Evolutionary conservation across 2,888 invertebrate genomes (phyloP).

Genomic region (Gonocerus acuteangulatus): DNA sequence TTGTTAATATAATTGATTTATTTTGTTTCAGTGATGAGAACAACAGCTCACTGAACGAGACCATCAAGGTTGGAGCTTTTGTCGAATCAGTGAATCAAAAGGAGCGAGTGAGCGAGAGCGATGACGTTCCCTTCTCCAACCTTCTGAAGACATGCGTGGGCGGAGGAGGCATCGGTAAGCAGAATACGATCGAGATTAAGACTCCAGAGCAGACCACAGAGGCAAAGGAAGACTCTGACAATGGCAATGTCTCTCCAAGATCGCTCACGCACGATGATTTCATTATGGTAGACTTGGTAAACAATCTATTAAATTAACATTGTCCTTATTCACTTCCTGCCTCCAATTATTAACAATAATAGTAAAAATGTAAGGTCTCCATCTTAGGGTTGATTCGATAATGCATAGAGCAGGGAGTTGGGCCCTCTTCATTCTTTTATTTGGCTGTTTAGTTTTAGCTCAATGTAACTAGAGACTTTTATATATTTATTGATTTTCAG

Average conservation of each 20-base stretch:
- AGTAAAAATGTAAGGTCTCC: too few relatives aligned
- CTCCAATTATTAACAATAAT: not conserved
- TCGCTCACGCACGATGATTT: slow-evolving; percentile 55
- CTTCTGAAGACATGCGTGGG: slow-evolving; percentile 45
- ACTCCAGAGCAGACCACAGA: slow-evolving; percentile 26
- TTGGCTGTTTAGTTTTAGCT: too few relatives aligned
- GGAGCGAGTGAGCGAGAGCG: slow-evolving; percentile 35
- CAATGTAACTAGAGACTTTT: too few relatives aligned
- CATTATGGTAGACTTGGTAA: slow-evolving; percentile 65
- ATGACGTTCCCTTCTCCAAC: slow-evolving; percentile 59
- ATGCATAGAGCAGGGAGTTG: too few relatives aligned
- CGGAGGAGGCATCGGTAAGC: not conserved
- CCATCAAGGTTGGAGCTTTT: slow-evolving; percentile 69
- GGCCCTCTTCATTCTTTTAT: too few relatives aligned
- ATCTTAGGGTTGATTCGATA: too few relatives aligned
- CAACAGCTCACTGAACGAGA: slow-evolving; percentile 60
- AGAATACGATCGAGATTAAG: slow-evolving; percentile 22
- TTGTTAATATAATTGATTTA: too few relatives aligned
- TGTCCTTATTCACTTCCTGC: not conserved
- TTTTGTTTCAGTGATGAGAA: slow-evolving; percentile 54
- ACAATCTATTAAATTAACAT: slow-evolving; percentile 37
- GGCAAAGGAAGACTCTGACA: slow-evolving; percentile 42
- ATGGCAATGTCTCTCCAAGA: slow-evolving; percentile 42
- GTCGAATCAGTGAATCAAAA: slow-evolving; percentile 49
- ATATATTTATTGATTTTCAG: too few relatives aligned